Conservation (phyloP, 2,113 vertebrate species). For the Mystacornis crossleyi region DNA sequence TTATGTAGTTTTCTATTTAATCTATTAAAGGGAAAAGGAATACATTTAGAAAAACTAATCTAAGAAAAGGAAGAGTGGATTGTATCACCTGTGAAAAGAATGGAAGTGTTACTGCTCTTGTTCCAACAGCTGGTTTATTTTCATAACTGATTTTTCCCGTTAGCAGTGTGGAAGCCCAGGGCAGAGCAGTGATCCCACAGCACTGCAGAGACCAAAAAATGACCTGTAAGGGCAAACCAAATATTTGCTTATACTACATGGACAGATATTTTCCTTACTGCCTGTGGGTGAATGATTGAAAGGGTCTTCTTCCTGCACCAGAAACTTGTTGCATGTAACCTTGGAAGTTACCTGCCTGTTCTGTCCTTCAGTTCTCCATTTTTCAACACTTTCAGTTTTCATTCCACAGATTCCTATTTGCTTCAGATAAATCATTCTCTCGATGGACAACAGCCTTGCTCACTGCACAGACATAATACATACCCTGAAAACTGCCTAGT, state of each 20-base stretch:
- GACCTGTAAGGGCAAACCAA: background rate
- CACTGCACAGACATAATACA: background rate
- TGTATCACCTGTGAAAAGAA: background rate
- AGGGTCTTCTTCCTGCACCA: background rate
- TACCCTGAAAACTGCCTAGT: background rate
- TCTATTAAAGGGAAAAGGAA: background rate
- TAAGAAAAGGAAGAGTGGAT: slow-evolving; percentile 7
- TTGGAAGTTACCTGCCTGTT: background rate
- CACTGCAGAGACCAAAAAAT: background rate
- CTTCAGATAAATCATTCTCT: background rate
- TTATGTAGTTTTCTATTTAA: background rate
- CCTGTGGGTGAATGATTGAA: background rate
- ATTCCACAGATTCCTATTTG: background rate
- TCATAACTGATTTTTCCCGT: background rate
- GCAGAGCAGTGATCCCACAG: background rate
- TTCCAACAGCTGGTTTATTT: background rate
- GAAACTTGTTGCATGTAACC: background rate
- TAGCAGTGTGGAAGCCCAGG: background rate
- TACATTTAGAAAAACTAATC: background rate
- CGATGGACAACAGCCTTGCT: background rate
- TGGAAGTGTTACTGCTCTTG: background rate
- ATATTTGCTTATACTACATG: background rate
- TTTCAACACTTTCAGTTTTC: background rate
- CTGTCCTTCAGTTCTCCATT: background rate
- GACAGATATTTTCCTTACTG: background rate